Base-by-base conservation (phyloP, 2,888 invertebrate species). In the Adelphocoris suturalis region DNA sequence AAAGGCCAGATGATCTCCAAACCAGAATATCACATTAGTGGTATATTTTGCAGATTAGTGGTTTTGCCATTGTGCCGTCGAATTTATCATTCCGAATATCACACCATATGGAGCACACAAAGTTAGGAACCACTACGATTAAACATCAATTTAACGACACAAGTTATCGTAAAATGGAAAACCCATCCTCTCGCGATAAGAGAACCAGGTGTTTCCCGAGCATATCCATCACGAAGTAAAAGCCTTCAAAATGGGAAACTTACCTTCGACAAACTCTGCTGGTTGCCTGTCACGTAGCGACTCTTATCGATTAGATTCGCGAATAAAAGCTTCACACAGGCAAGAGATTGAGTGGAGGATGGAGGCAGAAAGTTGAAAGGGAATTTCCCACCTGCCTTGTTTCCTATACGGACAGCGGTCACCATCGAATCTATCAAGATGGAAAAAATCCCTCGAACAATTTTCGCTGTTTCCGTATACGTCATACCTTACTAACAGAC, bases 271-370 rank as follows among this genome's bases (percentile, higher is more conserved):
- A 61, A 61, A 52, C 37, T n/a, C 57, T 19, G 19, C 61, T n/a
- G 19, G 16, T 9, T 0, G 61, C 61, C 61, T 61, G 61, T 61
- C 61, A 61, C 61, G 61, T 61, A 61, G 61, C 61, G 61, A n/a
- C 61, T n/a, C 61, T n/a, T 61, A 61, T 61, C 61, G 19, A 61
- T 61, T 61, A 19, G 61, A 19, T 68, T 68, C 68, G 23, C 23
- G 68, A 68, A 68, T 23, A 11, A 68, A 68, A n/a, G 68, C 68
- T 68, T 23, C 11, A 23, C 4, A 61, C 13, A 16, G 13, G 52
- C 14, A 11, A 52, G 52, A 37, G 37, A 37, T 37, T 7, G 37
- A 37, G 57, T 16, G 68, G 27, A 11, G 11, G 68, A 7, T 19
- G n/a, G 68, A 23, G 27, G 23, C 23, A 23, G 68, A 23, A 68